A percentile compares a stretch with the other conserved stretches of the same genome.
Evolutionary conservation across 2,888 invertebrate species (phyloP).

Genomic region (Heteropelma amictum): DNA sequence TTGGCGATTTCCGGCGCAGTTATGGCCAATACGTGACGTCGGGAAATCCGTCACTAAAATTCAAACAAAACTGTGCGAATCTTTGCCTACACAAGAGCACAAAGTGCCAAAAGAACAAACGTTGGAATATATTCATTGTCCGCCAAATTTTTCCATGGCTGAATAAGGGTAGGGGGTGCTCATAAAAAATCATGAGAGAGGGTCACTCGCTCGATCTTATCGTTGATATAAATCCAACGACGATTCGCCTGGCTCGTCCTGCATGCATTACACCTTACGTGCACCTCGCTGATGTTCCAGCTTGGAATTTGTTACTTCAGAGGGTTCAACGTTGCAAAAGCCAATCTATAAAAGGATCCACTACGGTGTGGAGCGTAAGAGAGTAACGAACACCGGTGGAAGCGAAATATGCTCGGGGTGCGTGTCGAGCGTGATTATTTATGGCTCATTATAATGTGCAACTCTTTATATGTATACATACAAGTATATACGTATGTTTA

Average conservation of each 20-base stretch:
- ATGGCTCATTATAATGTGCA: slow-evolving; percentile 73
- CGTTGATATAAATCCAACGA: slow-evolving; percentile 29
- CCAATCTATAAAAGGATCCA: slow-evolving; percentile 9
- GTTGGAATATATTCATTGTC: no score
- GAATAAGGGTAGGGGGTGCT: no score
- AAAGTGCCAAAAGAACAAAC: no score
- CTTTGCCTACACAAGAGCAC: no score
- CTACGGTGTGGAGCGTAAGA: neutral
- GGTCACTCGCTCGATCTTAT: slow-evolving; percentile 49
- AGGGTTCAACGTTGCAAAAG: slow-evolving; percentile 12
- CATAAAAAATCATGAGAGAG: slow-evolving; percentile 9
- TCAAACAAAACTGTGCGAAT: no score
- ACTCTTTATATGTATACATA: slow-evolving; percentile 46
- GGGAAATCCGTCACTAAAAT: no score
- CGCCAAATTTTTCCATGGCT: no score
- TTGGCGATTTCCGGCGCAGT: no score
- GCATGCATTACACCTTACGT: slow-evolving; percentile 17
- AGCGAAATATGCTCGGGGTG: slow-evolving; percentile 52
- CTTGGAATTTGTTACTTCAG: slow-evolving; percentile 29
- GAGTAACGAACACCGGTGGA: slow-evolving; percentile 25
- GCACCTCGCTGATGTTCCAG: slow-evolving; percentile 25
- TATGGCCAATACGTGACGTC: no score
- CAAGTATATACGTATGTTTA: neutral
- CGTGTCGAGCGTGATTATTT: slow-evolving; percentile 69
- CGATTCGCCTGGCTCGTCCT: slow-evolving; percentile 2